These are phyloP conservation scores for Mobula hypostoma DNA, from an alignment of 2,113 vertebrate species.

Conservation along the genomic window DNA sequence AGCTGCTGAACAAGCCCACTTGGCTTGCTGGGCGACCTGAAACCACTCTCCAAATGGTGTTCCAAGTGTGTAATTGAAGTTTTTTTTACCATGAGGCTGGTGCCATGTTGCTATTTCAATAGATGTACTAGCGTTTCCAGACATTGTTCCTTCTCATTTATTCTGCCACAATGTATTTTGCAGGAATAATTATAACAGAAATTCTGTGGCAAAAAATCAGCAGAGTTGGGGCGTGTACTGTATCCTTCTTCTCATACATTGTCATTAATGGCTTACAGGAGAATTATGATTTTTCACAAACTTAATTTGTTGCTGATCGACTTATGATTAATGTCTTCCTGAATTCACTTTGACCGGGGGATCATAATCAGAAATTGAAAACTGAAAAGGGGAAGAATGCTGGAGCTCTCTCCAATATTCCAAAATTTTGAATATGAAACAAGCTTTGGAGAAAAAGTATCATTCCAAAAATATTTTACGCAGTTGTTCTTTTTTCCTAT, in stretches of 20 bases:
- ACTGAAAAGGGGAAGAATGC: neutral
- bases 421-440: neutral
- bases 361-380: neutral
- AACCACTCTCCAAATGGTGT: too few species aligned
- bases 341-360: slow-evolving; percentile 44
- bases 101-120: too few species aligned
- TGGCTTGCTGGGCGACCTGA: too few species aligned
- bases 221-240: slow-evolving; percentile 44
- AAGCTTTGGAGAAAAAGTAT: neutral
- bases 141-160: too few species aligned
- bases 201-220: slow-evolving; percentile 47
- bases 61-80: too few species aligned
- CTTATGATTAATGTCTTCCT: slow-evolving; percentile 48
- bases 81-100: too few species aligned
- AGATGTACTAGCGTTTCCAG: too few species aligned
- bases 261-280: slow-evolving; percentile 45
- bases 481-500: neutral
- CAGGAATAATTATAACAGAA: slow-evolving; percentile 47
- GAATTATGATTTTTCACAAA: slow-evolving; percentile 46
- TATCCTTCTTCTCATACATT: slow-evolving; percentile 48
- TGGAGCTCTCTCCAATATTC: neutral
- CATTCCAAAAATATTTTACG: neutral
- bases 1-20: too few species aligned
- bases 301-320: slow-evolving; percentile 46
- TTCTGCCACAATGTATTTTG: slow-evolving; percentile 30